Percentiles rank a stretch among this genome's conserved stretches.
phyloP scores from a whole-genome alignment of 2,113 vertebrate genomes.

The Thermophis baileyi region DNA sequence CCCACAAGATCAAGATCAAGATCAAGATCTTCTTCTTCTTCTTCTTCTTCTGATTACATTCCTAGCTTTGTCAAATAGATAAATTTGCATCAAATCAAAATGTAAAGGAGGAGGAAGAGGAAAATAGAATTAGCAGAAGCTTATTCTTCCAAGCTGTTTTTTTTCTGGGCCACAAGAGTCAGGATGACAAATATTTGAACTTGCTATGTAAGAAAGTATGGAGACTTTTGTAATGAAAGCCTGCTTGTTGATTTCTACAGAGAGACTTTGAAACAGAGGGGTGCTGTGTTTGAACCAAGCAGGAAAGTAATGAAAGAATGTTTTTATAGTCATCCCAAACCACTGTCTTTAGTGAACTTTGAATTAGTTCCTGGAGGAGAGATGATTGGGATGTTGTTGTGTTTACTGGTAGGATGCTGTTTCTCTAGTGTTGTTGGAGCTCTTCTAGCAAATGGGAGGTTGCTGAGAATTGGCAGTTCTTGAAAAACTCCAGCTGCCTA shows the following conservation, averaged over 20 bases:
- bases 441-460: conserved; percentile 12
- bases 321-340: conserved; percentile 28
- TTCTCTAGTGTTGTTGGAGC: conserved; percentile 21
- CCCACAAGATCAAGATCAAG: too few relatives aligned
- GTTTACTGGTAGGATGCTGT: conserved; percentile 46
- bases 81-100: not conserved
- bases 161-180: not conserved
- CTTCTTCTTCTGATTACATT: not conserved
- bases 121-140: not conserved
- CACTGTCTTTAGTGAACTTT: conserved; percentile 25
- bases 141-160: not conserved
- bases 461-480: not conserved
- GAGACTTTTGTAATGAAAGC: not conserved
- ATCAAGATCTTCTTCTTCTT: too few relatives aligned
- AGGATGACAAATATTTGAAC: conserved; percentile 11
- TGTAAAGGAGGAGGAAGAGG: not conserved
- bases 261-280: not conserved
- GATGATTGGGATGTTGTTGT: conserved; percentile 35
- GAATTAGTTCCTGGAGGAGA: conserved; percentile 12
- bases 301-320: conserved; percentile 1
- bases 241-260: not conserved
- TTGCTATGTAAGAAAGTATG: not conserved
- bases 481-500: conserved; percentile 55
- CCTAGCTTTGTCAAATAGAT: not conserved
- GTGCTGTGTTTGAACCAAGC: conserved; percentile 17